Evolutionary conservation across 2,113 vertebrate species (phyloP).

Genomic region (Caretta caretta): DNA sequence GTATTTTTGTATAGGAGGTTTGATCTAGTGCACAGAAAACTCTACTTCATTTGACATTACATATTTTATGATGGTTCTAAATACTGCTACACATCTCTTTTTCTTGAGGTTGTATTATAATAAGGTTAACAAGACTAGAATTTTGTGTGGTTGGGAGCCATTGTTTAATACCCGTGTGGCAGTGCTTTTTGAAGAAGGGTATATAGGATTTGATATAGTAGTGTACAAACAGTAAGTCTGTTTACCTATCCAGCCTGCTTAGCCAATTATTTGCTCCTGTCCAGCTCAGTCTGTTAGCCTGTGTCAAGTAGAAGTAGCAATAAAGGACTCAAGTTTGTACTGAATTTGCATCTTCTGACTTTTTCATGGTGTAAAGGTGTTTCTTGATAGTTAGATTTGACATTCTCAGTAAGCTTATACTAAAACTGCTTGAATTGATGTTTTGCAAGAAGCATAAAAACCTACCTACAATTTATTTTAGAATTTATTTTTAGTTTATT

Average conservation of each 20-base stretch:
- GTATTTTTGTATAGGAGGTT: neutral
- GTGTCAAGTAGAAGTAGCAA: neutral
- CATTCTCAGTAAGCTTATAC: neutral
- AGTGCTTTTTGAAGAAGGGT: neutral
- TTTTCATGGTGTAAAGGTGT: neutral
- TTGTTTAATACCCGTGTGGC: neutral
- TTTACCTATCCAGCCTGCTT: neutral
- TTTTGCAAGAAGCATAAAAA: neutral
- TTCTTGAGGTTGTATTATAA: neutral
- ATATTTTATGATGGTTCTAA: neutral
- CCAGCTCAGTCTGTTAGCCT: neutral
- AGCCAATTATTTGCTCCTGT: neutral
- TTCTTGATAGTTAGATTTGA: neutral
- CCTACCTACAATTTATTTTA: neutral
- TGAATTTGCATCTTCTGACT: neutral
- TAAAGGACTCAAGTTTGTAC: neutral
- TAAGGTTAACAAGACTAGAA: neutral
- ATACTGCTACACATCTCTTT: neutral
- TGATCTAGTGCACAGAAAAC: neutral
- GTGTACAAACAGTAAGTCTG: neutral
- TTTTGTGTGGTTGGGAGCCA: neutral
- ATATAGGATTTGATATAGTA: neutral
- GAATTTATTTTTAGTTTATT: neutral
- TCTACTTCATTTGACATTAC: neutral
- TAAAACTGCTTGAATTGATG: neutral